Base-by-base conservation (phyloP, 2,113 vertebrate genomes). In the Anolis sagrei region DNA sequence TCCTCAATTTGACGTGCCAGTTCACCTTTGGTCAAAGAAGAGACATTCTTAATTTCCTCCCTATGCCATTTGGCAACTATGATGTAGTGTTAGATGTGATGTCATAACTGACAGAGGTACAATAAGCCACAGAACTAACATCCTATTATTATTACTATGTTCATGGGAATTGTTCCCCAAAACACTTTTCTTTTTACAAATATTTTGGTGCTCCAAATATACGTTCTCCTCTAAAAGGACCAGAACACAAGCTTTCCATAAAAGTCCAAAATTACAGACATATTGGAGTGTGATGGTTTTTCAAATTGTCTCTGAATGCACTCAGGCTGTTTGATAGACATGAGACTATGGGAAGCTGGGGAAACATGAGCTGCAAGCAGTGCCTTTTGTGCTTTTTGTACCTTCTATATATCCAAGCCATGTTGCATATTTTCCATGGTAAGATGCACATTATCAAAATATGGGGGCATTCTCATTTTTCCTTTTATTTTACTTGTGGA, bases 1-100 rank as follows among this genome's bases (percentile, higher is more conserved):
- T 97, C 96, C 76, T 96, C 92, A 18, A 97, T 87, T 1, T 95
- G 96, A 19, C 48, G 81, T 34, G 89, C 89, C 76, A 97, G 86
- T 75, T 97, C 96, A 64, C 95, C 97, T 97, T 49, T 51, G 78
- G 83, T 36, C 48, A 80, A 70, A 82, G 58, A 89, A 76, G 34
- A 84, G 39, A 48, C 48, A 81, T 18, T 29, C 5, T 27, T 29
- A 29, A 58, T 73, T 66, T 48, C 23, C 49, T 70, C 49, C 48
- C 34, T 61, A 82, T 82, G 32, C 1, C 44, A 44, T 66, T 72
- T 73, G 29, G 79, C 44, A 69, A 13, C 11, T 19, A 36, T 48
- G 51, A 51, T n/a, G 48, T 48, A 66, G 19, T 5, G 14, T 66
- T 25, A 79, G 9, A 36, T 44, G 36, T 44, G 36, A 64, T 44